Percentiles rank a stretch among this genome's conserved stretches.
These are phyloP conservation scores for Heloderma charlesbogerti DNA, from an alignment of 2,113 vertebrate genomes.

Conservation along the genomic window DNA sequence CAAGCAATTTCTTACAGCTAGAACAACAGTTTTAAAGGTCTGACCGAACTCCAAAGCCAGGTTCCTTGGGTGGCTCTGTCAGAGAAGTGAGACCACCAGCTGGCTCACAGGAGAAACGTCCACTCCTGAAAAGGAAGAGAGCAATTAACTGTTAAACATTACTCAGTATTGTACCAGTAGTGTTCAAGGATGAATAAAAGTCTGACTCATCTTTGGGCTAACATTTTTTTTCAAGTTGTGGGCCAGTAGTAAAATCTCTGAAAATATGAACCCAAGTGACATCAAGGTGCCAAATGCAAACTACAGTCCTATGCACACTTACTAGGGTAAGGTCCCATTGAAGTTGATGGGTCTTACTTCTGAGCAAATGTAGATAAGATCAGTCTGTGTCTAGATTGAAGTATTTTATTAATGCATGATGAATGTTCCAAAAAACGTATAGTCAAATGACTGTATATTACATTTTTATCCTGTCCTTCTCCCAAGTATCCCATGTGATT, in stretches of 20 bases:
- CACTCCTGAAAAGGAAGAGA: slow-evolving; percentile 78
- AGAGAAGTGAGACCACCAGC: slow-evolving; percentile 93
- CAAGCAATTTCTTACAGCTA: background rate
- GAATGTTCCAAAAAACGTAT: background rate
- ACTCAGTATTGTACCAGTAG: background rate
- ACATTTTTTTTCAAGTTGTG: background rate
- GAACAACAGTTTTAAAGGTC: slow-evolving; percentile 81
- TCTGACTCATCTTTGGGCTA: slow-evolving; percentile 6
- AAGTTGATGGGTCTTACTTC: background rate
- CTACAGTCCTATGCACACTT: no score
- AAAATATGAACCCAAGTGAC: background rate
- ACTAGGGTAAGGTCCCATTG: background rate
- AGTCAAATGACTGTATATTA: background rate
- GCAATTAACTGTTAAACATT: slow-evolving; percentile 38
- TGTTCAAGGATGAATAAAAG: background rate
- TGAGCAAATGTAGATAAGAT: background rate
- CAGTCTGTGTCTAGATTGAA: background rate
- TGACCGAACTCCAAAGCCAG: slow-evolving; percentile 91
- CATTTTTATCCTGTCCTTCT: background rate
- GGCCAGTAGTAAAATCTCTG: background rate
- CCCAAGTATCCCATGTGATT: background rate
- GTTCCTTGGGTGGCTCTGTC: slow-evolving; percentile 91
- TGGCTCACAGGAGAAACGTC: slow-evolving; percentile 97
- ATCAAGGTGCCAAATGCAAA: background rate
- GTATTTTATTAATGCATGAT: background rate